These are phyloP conservation scores for Tipula vernalis DNA, from an alignment of 2,888 invertebrate genomes.

Conservation along the genomic window DNA sequence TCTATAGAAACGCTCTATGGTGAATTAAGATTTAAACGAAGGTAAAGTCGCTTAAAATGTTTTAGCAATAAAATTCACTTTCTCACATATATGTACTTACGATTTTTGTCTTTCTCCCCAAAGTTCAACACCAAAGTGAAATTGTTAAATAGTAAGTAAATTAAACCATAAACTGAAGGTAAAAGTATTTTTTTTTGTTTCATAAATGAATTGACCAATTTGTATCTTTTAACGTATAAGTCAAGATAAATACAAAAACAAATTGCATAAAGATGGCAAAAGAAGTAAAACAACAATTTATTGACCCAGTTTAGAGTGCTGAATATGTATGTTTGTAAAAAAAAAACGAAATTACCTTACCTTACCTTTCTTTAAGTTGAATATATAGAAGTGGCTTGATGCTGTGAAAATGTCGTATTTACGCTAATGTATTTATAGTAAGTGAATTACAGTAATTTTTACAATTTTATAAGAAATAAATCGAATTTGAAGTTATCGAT, in stretches of 20 bases:
- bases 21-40: not conserved
- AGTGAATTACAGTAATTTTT: not conserved
- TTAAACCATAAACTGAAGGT: not conserved
- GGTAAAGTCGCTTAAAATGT: too few relatives aligned
- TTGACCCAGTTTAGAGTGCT: not conserved
- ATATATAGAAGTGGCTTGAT: too few relatives aligned
- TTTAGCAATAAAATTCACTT: not conserved
- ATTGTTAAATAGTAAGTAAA: not conserved
- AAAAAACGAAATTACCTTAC: not conserved
- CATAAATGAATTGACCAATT: not conserved
- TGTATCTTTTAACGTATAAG: not conserved
- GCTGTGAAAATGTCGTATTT: too few relatives aligned
- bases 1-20: too few relatives aligned
- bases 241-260: not conserved
- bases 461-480: not conserved
- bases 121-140: not conserved
- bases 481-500: not conserved
- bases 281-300: conserved; percentile 4
- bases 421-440: not conserved
- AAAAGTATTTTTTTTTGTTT: not conserved
- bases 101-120: not conserved
- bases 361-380: not conserved
- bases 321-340: not conserved
- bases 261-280: not conserved
- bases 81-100: not conserved